Evolutionary conservation across 2,797 vertebrate species (phyloP).

Genomic region (Fistularia tabacaria): DNA sequence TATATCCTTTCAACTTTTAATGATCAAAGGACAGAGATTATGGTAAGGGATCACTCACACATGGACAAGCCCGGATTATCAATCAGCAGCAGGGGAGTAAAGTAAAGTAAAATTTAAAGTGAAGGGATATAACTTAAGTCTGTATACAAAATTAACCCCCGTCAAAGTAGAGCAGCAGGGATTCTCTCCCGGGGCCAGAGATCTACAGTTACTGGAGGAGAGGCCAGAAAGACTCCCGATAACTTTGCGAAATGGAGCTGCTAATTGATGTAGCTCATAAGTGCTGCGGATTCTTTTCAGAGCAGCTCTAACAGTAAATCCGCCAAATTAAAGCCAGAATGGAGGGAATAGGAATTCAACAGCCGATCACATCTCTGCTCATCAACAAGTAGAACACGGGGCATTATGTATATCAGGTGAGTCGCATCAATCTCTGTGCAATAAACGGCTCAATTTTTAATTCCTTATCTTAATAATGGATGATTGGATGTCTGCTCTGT

Average conservation of each 20-base stretch:
- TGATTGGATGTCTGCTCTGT: conserved; percentile 55
- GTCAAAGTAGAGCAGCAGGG: conserved; percentile 58
- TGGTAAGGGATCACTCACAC: conserved; percentile 68
- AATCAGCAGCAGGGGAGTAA: conserved; percentile 63
- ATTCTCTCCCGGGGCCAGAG: conserved; percentile 40
- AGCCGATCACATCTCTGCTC: conserved; percentile 8
- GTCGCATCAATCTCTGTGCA: conserved; percentile 37
- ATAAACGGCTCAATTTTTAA: conserved; percentile 34
- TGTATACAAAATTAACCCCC: conserved; percentile 67
- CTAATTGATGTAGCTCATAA: conserved; percentile 59
- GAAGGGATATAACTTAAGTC: conserved; percentile 65
- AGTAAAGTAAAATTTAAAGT: conserved; percentile 68
- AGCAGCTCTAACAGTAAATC: conserved; percentile 35
- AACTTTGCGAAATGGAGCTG: conserved; percentile 47
- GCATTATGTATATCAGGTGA: conserved; percentile 35
- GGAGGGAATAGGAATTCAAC: conserved; percentile 10
- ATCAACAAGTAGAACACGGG: conserved; percentile 34
- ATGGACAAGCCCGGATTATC: conserved; percentile 69
- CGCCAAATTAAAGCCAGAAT: conserved; percentile 16
- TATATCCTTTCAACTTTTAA: conserved; percentile 76
- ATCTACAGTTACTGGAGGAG: conserved; percentile 46
- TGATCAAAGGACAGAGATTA: conserved; percentile 78
- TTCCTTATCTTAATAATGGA: conserved; percentile 60
- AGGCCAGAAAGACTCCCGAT: conserved; percentile 54
- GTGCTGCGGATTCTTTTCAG: conserved; percentile 19